Percentiles rank a stretch among this genome's conserved stretches.
phyloP scores from a whole-genome alignment of 2,113 vertebrate species.

The Paradisaea rubra region DNA sequence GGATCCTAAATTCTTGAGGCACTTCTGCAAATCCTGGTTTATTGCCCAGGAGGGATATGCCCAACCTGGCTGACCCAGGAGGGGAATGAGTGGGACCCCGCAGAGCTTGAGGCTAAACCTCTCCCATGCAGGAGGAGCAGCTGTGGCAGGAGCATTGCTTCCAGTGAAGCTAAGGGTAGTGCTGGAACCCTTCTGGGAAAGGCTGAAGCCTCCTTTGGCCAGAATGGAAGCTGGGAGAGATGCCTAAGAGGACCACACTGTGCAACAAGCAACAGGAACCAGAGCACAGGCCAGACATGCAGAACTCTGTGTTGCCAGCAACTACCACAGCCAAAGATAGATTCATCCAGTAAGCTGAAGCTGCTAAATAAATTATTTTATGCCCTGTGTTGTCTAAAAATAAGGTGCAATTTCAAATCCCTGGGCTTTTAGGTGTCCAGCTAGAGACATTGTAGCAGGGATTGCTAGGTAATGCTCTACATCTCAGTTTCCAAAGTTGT shows the following conservation, averaged over 20 bases:
- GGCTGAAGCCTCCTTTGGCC: not conserved
- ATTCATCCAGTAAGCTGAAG: not conserved
- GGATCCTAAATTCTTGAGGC: not conserved
- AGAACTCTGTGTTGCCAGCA: not conserved
- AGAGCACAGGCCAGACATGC: not conserved
- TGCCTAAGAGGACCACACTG: not conserved
- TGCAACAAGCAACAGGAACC: not conserved
- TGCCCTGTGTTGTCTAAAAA: not conserved
- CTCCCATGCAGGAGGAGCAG: not conserved
- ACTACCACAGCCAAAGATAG: not conserved
- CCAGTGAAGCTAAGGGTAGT: not conserved
- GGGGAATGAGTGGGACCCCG: fast-evolving
- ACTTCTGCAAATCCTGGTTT: not conserved
- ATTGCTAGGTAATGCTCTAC: not conserved
- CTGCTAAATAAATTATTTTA: not conserved
- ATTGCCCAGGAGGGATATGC: not conserved
- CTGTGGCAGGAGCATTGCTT: not conserved
- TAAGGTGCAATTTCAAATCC: not conserved
- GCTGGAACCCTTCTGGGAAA: not conserved
- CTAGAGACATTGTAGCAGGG: not conserved
- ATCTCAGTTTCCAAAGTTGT: not conserved
- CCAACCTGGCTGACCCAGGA: fast-evolving
- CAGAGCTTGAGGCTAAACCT: fast-evolving
- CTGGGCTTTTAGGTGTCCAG: not conserved
- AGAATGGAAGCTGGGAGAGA: not conserved